These are phyloP conservation scores for Margarornis squamiger DNA, from an alignment of 2,797 vertebrate genomes.

Conservation along the genomic window DNA sequence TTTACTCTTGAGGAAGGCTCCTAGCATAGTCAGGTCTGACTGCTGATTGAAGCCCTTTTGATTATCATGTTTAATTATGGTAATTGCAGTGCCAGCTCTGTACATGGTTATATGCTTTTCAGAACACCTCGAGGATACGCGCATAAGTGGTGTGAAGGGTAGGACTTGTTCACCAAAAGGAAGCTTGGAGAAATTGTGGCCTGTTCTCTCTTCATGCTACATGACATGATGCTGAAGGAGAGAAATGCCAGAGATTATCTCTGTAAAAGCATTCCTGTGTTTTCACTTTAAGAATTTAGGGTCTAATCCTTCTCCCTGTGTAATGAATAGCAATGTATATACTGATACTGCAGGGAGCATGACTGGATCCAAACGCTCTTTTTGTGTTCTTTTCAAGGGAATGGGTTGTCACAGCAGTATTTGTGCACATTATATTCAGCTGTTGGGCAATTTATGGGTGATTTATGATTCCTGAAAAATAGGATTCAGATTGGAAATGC, in stretches of 20 bases:
- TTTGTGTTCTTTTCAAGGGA: background rate
- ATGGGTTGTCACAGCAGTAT: background rate
- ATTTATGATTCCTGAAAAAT: background rate
- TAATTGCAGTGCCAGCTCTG: background rate
- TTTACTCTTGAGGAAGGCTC: background rate
- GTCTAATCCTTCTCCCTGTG: background rate
- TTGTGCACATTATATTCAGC: background rate
- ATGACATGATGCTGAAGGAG: rapidly evolving
- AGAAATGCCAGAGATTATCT: background rate
- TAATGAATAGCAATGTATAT: background rate
- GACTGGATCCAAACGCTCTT: background rate
- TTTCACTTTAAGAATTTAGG: background rate
- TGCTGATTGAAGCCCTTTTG: background rate
- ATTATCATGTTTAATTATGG: constrained; percentile 22
- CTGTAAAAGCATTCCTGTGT: background rate
- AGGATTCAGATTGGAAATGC: background rate
- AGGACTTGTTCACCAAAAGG: background rate
- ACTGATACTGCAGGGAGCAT: background rate
- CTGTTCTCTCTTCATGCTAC: background rate
- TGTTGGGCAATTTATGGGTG: background rate
- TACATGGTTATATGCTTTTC: background rate
- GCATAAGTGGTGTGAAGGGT: background rate
- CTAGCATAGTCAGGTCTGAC: background rate
- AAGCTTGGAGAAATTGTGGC: background rate
- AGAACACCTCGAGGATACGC: background rate